Evolutionary conservation across 2,888 invertebrate species (phyloP), one percentile per base, ranked within the genome.

Genomic region (Eumerus sabulonum): DNA sequence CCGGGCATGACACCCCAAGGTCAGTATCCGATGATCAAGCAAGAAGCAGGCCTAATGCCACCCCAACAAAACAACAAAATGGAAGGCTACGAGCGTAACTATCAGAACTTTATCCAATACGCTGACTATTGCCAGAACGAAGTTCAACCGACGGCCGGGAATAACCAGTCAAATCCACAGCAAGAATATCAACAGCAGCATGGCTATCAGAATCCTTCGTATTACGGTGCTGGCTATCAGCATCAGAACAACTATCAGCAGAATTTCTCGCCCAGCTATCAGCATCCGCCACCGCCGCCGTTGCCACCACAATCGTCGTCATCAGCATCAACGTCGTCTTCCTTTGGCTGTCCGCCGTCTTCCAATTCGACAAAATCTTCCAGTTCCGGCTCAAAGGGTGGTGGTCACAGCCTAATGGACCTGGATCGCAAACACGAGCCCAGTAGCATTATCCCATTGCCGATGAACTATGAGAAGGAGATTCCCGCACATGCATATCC

Each of bases 101-200:
- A 89, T 77, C 89, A 89, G 83, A 89, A 89, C 76, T 89, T 89
- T 63, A 89, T 89, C 42, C 89, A 89, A 54, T 89, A 89, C 62
- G 89, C 89, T 5, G 89, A 89, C 81, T 89, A 87, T 81, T 89
- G 89, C 71, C 89, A 89, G 79, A 88, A 88, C 68, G 88, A 88
- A 57, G 86, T 86, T 1, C 88, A 88, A 73, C 85, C 86, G 1
- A 85, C 87, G 73, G 84, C 86, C 16, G 85, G 85, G 56, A 76
- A 77, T 36, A 83, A 76, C 56, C 84, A 82, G 18, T 59, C 79
- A 38, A 82, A 71, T n/a, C 86, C 85, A 67, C 86, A 85, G 79
- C 87, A 88, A 77, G 42, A 84, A 16, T 83, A 84, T 12, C 77
- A 71, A 9, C 86, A 87, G 14, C 83, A 84, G 50, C 84, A 85